Evolutionary conservation across 2,888 invertebrate genomes (phyloP).

Genomic region (Diarsia brunnea): DNA sequence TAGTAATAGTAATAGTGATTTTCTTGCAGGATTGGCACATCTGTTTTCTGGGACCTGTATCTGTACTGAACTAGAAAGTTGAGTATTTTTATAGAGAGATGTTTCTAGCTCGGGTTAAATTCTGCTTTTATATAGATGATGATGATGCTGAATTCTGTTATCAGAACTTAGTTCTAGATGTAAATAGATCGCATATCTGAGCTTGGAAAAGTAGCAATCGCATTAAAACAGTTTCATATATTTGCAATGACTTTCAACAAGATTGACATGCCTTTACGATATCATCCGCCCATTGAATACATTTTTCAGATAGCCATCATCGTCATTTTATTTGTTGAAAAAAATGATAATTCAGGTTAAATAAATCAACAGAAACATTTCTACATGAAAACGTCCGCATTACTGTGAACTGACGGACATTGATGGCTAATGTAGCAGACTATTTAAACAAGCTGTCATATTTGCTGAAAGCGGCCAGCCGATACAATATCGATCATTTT

Average conservation of each 20-base stretch:
- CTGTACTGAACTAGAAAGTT: neutral
- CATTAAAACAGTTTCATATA: neutral
- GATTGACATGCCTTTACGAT: neutral
- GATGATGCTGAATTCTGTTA: neutral
- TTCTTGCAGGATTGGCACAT: no score
- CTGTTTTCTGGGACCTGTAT: no score
- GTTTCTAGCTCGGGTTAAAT: neutral
- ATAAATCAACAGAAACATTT: neutral
- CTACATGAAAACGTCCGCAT: neutral
- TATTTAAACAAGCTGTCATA: slow-evolving; percentile 51
- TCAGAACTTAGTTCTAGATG: neutral
- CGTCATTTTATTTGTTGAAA: no score
- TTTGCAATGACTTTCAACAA: neutral
- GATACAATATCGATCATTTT: slow-evolving; percentile 51
- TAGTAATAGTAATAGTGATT: no score
- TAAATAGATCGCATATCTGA: neutral
- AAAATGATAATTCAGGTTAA: neutral
- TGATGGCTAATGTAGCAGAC: slow-evolving; percentile 19
- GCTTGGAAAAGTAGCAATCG: neutral
- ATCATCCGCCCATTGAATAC: neutral
- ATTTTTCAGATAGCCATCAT: neutral
- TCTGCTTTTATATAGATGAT: no score
- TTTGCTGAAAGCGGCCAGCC: slow-evolving; percentile 25
- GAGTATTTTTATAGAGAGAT: neutral
- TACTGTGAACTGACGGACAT: neutral